phyloP scores from a whole-genome alignment of 2,113 vertebrate genomes.

The Paracanthobrama guichenoti region DNA sequence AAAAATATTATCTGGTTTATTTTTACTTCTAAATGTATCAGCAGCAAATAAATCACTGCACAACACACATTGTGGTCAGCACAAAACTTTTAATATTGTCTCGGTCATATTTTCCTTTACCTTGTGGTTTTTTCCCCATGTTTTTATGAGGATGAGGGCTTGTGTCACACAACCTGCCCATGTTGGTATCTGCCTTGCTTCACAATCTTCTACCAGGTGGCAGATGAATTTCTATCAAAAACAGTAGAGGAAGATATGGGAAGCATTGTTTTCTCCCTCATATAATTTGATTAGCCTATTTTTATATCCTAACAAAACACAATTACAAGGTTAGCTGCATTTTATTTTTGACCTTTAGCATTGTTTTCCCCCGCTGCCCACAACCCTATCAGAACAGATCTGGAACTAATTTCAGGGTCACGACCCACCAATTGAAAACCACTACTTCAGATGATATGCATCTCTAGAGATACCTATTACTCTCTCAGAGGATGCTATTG shows the following conservation, averaged over 20 bases:
- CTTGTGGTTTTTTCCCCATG: background rate
- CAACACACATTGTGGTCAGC: background rate
- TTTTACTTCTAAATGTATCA: background rate
- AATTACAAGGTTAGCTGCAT: constrained; percentile 8
- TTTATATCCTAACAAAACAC: background rate
- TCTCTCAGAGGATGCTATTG: constrained; percentile 2
- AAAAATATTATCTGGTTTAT: background rate
- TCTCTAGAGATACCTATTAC: constrained; percentile 1
- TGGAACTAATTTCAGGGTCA: background rate
- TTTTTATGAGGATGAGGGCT: background rate
- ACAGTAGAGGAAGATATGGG: background rate
- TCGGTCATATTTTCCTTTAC: background rate
- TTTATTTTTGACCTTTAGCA: constrained; percentile 17
- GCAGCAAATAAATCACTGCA: background rate
- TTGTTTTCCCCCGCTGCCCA: background rate
- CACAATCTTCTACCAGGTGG: background rate
- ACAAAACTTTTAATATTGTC: background rate
- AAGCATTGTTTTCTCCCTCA: background rate
- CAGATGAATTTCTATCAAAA: background rate
- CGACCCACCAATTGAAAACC: background rate
- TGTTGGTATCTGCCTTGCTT: background rate
- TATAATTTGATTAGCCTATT: constrained; percentile 7
- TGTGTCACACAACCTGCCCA: background rate
- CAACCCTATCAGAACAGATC: background rate
- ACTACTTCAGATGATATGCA: constrained; percentile 14